These are phyloP conservation scores for Aradophagus sp. DNA, from an alignment of 1,140 invertebrate genomes.

Conservation along the genomic window DNA sequence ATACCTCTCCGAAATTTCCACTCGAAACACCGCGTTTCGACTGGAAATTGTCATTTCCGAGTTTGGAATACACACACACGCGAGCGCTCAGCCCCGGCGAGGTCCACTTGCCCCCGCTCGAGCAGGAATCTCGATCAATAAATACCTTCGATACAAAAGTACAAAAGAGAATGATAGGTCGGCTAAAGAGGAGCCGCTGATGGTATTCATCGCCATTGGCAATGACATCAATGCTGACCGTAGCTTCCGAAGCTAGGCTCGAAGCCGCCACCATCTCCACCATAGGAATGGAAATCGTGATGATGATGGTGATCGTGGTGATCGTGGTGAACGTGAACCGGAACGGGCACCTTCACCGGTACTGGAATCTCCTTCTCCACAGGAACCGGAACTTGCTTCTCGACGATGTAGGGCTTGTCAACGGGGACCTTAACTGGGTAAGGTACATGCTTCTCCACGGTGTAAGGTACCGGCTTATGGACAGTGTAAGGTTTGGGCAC, in stretches of 20 bases:
- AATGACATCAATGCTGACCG: conserved; percentile 38
- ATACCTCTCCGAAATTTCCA: no score
- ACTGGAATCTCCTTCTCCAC: conserved; percentile 85
- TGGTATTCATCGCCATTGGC: no score
- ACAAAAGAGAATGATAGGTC: conserved; percentile 23
- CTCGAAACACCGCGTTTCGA: no score
- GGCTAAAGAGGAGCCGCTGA: no score
- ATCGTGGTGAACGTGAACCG: conserved; percentile 74
- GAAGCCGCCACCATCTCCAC: conserved; percentile 54
- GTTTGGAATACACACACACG: conserved; percentile 3
- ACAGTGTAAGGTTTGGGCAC: conserved; percentile 87
- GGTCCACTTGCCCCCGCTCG: neutral
- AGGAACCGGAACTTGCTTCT: conserved; percentile 82
- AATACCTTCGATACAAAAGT: conserved; percentile 40
- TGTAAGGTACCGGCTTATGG: conserved; percentile 80
- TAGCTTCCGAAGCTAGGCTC: conserved; percentile 48
- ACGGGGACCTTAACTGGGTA: conserved; percentile 86
- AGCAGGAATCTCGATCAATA: conserved; percentile 19
- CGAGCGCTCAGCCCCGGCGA: neutral
- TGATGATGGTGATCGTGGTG: conserved; percentile 32
- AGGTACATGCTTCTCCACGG: conserved; percentile 83
- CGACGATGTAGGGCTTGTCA: conserved; percentile 85
- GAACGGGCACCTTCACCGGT: conserved; percentile 82
- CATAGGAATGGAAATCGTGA: no score
- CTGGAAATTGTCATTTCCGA: no score